Conservation (phyloP, 2,888 invertebrate species). For the Thera britannica region DNA sequence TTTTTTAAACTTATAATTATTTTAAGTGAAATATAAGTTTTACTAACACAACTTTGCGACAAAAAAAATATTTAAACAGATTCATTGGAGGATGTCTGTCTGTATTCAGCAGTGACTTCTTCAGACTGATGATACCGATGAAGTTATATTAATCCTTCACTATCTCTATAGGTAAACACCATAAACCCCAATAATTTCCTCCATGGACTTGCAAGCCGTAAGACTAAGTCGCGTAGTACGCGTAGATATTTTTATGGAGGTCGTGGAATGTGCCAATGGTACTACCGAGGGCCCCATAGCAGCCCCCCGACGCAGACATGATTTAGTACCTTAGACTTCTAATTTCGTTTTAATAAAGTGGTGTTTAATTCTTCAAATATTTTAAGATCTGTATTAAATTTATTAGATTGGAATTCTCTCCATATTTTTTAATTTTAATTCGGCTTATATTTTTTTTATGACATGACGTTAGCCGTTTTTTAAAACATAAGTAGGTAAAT, state of each 20-base stretch:
- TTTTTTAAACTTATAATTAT: too few relatives aligned
- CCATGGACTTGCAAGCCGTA: neutral
- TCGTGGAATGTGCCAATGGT: conserved; percentile 30
- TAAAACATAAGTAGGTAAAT: too few relatives aligned
- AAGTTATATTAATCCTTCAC: neutral
- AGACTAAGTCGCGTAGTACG: conserved; percentile 7
- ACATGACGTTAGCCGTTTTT: too few relatives aligned
- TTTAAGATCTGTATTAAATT: neutral
- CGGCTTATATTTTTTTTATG: too few relatives aligned
- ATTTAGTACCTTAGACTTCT: conserved; percentile 34
- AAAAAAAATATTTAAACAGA: too few relatives aligned
- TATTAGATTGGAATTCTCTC: neutral
- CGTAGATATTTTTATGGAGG: conserved; percentile 41
- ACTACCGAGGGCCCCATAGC: neutral
- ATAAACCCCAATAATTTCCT: conserved; percentile 4
- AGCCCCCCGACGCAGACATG: conserved; percentile 32
- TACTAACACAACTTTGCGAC: too few relatives aligned
- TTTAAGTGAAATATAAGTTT: too few relatives aligned
- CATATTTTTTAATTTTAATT: too few relatives aligned
- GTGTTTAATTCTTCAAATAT: conserved; percentile 4
- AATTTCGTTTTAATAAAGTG: conserved; percentile 27
- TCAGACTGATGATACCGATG: too few relatives aligned
- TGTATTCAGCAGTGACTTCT: too few relatives aligned
- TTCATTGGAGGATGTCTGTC: too few relatives aligned
- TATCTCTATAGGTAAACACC: conserved; percentile 16